phyloP scores from a whole-genome alignment of 2,113 vertebrate genomes.

The Mus spicilegus region DNA sequence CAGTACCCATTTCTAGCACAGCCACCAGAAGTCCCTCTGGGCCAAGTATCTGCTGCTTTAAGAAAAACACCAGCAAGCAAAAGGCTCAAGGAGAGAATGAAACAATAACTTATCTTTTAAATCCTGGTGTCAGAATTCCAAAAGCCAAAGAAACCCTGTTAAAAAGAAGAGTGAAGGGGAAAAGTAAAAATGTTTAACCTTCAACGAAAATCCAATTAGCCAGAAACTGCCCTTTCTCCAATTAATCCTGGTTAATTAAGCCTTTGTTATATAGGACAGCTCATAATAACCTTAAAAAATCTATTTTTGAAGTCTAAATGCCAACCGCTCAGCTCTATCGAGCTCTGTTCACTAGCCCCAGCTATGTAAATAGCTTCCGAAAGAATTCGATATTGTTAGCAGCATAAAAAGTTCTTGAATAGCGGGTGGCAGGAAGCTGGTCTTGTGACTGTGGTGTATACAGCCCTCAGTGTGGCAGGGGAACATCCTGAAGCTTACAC shows the following conservation, averaged over 20 bases:
- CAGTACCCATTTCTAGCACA: slow-evolving; percentile 15
- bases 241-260: slow-evolving; percentile 47
- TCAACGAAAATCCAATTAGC: slow-evolving; percentile 56
- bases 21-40: background rate
- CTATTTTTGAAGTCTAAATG: slow-evolving; percentile 30
- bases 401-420: slow-evolving; percentile 44
- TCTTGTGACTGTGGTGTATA: slow-evolving; percentile 17
- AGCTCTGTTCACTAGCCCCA: background rate
- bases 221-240: slow-evolving; percentile 46
- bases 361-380: slow-evolving; percentile 48
- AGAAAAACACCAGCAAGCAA: slow-evolving; percentile 36
- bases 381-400: slow-evolving; percentile 51
- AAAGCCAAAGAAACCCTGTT: background rate
- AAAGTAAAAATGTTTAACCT: slow-evolving; percentile 27
- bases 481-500: slow-evolving; percentile 28
- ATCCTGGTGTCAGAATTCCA: background rate
- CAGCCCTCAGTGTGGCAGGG: background rate
- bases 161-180: background rate
- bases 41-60: slow-evolving; percentile 31
- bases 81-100: slow-evolving; percentile 22
- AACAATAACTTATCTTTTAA: slow-evolving; percentile 38
- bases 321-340: background rate
- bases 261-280: background rate
- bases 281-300: background rate
- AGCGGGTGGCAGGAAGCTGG: slow-evolving; percentile 40